Conservation (phyloP, 1,140 invertebrate species). For the Drosophila varians region DNA sequence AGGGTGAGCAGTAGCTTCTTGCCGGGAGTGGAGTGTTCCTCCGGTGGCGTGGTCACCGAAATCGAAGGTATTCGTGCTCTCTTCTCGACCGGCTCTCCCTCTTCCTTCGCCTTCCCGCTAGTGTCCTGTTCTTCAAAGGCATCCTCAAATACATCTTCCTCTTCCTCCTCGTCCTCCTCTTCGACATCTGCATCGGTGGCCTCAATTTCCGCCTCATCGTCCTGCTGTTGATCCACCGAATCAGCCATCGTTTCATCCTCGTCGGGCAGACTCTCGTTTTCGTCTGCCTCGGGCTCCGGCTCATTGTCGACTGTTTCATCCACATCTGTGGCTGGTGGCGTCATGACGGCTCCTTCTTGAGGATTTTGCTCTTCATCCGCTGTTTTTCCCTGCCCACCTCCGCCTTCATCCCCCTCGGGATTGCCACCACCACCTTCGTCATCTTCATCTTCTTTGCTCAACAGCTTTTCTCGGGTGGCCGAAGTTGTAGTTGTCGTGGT, state of each 20-base stretch:
- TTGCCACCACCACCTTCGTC: conserved; percentile 12
- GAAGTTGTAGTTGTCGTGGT: conserved; percentile 45
- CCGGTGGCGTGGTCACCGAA: conserved; percentile 6
- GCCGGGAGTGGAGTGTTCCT: conserved; percentile 21
- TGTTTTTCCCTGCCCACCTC: neutral
- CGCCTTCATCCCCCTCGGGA: neutral
- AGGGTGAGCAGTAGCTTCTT: conserved; percentile 50
- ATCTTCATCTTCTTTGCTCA: conserved; percentile 37
- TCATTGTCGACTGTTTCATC: conserved; percentile 40
- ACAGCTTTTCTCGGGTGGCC: conserved; percentile 23
- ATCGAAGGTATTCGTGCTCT: conserved; percentile 26
- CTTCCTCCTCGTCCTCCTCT: conserved; percentile 54
- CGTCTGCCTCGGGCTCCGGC: conserved; percentile 24
- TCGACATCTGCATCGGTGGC: conserved; percentile 74
- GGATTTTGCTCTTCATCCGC: conserved; percentile 28
- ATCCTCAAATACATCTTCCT: conserved; percentile 63
- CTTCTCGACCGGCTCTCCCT: conserved; percentile 26
- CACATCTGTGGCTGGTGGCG: conserved; percentile 67
- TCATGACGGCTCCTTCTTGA: conserved; percentile 56
- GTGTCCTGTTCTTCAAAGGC: conserved; percentile 44
- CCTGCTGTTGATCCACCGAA: conserved; percentile 56
- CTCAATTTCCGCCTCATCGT: conserved; percentile 66
- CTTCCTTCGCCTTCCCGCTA: conserved; percentile 6
- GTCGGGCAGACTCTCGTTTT: conserved; percentile 54
- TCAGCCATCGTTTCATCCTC: conserved; percentile 66